Conservation (phyloP, 2,113 vertebrate genomes). For the Raphicerus campestris region DNA sequence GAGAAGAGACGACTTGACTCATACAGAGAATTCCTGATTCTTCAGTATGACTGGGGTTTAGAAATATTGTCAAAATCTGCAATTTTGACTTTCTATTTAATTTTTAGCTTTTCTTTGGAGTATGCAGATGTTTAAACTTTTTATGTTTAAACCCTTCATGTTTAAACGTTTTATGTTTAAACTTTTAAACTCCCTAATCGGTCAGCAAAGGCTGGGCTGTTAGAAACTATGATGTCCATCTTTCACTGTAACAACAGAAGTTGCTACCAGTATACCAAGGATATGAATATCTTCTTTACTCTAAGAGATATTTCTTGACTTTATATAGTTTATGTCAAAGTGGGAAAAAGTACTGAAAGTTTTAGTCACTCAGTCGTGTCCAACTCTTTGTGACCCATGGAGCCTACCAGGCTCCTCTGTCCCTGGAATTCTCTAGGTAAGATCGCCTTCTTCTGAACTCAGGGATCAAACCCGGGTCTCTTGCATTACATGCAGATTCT, state of each 20-base stretch:
- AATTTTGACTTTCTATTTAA: background rate
- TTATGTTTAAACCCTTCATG: background rate
- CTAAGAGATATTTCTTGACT: background rate
- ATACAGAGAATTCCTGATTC: background rate
- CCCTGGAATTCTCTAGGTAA: background rate
- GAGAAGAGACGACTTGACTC: background rate
- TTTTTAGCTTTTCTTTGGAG: background rate
- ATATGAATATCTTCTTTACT: background rate
- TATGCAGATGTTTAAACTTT: background rate
- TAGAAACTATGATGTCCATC: background rate
- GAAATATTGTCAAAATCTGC: background rate
- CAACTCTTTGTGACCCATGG: background rate
- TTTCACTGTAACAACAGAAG: background rate
- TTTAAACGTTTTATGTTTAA: background rate
- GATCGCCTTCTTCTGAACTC: background rate
- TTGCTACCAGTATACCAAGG: background rate
- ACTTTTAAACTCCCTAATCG: background rate
- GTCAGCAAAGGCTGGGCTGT: background rate
- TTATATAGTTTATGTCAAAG: background rate
- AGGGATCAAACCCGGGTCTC: background rate
- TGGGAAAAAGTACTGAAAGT: background rate
- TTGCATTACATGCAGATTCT: background rate
- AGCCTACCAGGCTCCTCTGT: background rate
- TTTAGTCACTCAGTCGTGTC: background rate
- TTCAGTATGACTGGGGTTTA: background rate